These are phyloP conservation scores for Drosophila picticornis DNA, from an alignment of 2,888 invertebrate genomes.

Conservation along the genomic window DNA sequence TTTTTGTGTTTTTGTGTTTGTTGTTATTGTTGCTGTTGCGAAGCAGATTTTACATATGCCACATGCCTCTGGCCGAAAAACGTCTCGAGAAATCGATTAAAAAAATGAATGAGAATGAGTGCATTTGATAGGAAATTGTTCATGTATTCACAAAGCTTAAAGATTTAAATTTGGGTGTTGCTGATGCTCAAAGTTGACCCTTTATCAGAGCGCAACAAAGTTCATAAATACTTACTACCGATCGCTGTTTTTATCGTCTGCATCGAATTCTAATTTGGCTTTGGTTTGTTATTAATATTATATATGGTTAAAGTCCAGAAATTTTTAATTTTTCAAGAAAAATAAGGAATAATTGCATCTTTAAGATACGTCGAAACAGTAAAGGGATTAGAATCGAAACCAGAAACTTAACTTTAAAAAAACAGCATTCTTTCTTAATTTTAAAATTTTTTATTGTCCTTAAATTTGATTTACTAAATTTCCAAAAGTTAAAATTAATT, in stretches of 20 bases:
- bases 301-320: neutral
- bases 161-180: neutral
- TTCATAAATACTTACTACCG: neutral
- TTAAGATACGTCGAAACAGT: neutral
- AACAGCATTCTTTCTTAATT: too few relatives aligned
- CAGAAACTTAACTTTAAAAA: neutral
- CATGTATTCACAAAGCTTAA: neutral
- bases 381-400: neutral
- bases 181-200: neutral
- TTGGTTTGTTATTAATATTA: neutral
- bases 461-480: neutral
- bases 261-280: neutral
- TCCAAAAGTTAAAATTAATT: neutral
- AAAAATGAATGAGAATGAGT: neutral
- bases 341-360: neutral
- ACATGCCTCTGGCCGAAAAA: conserved; percentile 18
- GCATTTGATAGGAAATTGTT: neutral
- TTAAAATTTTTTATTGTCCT: too few relatives aligned
- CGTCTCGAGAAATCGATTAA: neutral
- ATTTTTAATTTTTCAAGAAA: neutral
- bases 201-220: neutral
- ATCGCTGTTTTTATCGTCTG: neutral
- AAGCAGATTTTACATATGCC: conserved; percentile 55
- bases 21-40: conserved; percentile 21
- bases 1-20: neutral